Percentiles rank a stretch among this genome's conserved stretches.
Evolutionary conservation across 2,113 vertebrate genomes (phyloP).

Genomic region (Tachysurus vachellii): DNA sequence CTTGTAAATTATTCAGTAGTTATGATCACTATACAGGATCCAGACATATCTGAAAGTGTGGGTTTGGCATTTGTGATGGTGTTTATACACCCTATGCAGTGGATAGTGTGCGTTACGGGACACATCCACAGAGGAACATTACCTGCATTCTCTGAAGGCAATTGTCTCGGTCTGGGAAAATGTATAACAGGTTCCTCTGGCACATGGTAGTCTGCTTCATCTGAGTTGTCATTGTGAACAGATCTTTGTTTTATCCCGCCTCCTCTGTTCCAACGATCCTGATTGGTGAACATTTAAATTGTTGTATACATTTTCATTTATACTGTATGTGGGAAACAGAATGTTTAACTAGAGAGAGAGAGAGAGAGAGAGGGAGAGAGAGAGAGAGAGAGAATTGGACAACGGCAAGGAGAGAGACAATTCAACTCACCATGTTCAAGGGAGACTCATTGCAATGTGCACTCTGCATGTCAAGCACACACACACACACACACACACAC

Average conservation of each 20-base stretch:
- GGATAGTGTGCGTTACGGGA: not conserved
- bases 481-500: constrained; percentile 16
- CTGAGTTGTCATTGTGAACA: not conserved
- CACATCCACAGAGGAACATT: not conserved
- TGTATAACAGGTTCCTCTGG: constrained; percentile 55
- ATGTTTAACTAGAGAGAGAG: not conserved
- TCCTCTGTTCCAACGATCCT: constrained; percentile 59
- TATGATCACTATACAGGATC: not conserved
- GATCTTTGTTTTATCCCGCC: constrained; percentile 34
- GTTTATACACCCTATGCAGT: not conserved
- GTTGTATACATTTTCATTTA: not conserved
- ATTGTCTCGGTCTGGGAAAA: constrained; percentile 51
- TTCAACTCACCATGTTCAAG: constrained; percentile 72
- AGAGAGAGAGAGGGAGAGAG: not conserved
- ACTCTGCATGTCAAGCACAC: constrained; percentile 6
- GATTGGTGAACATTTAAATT: constrained; percentile 8
- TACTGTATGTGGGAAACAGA: not conserved
- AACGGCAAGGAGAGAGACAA: not conserved
- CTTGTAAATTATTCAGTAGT: not conserved
- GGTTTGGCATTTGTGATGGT: not conserved
- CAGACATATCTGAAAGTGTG: too few relatives aligned
- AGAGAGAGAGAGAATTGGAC: not conserved
- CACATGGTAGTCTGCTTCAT: constrained; percentile 57
- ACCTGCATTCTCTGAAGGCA: constrained; percentile 6
- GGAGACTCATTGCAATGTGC: constrained; percentile 60